A percentile compares a stretch with the other conserved stretches of the same genome.
Conservation (phyloP, 2,797 vertebrate genomes). For the Menidia menidia region DNA sequence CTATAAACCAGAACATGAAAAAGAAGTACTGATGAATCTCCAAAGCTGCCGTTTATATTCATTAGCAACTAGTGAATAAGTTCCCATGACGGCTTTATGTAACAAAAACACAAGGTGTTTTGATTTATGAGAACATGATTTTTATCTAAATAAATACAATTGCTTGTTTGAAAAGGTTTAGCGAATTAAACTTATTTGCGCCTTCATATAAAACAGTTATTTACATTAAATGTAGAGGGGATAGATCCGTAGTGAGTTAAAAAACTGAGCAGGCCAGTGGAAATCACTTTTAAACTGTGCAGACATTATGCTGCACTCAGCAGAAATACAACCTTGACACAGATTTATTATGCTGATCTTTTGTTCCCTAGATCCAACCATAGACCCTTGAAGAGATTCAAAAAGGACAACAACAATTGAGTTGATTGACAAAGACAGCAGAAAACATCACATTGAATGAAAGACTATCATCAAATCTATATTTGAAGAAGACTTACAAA, state of each 20-base stretch:
- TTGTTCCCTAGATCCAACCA: constrained; percentile 26
- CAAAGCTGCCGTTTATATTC: constrained; percentile 27
- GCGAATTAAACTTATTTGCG: too few species aligned
- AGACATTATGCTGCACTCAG: constrained; percentile 62
- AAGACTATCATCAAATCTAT: too few species aligned
- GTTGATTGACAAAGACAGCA: constrained; percentile 8
- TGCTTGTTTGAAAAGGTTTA: constrained; percentile 1
- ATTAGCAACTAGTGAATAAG: constrained; percentile 37
- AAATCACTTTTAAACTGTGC: constrained; percentile 53
- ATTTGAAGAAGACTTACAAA: too few species aligned
- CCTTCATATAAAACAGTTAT: constrained; percentile 2
- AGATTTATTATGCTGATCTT: constrained; percentile 52
- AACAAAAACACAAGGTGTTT: constrained; percentile 40
- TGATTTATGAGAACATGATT: constrained; percentile 29
- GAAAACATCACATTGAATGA: not conserved
- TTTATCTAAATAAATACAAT: constrained; percentile 10
- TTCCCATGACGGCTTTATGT: constrained; percentile 45
- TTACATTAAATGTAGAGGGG: constrained; percentile 19
- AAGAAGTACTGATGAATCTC: constrained; percentile 12
- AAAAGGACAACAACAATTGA: constrained; percentile 33
- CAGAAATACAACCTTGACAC: constrained; percentile 44
- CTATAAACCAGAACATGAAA: constrained; percentile 8
- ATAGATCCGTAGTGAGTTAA: constrained; percentile 11
- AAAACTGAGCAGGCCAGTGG: constrained; percentile 29
- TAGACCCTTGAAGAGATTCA: constrained; percentile 32